Evolutionary conservation across 2,888 invertebrate species (phyloP), one percentile per base, ranked within the genome.

Genomic region (Pemphredon lugubris): DNA sequence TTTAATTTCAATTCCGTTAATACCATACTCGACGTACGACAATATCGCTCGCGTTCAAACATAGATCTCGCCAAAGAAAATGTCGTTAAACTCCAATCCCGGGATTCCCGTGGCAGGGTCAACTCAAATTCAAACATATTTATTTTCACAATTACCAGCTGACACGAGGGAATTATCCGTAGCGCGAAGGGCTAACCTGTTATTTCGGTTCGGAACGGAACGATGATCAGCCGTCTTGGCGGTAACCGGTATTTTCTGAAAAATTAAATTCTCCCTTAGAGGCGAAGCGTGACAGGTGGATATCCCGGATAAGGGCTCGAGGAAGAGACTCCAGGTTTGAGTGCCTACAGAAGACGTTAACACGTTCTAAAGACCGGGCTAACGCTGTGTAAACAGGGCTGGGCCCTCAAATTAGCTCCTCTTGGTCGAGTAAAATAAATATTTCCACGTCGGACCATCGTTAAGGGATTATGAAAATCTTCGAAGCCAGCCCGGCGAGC

Each of bases 371-470:
- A 66, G 63, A 45, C 68, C 48, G 61, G 40, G 55, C 72, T 80
- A 77, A 77, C 72, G 73, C 77, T 83, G 61, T 74, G 80, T 79
- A 84, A 84, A 85, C 78, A 85, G 34, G 37, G 58, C 50, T 55
- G 23, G 68, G 58, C 57, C 65, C 63, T 23, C 20, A 85, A 86
- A 88, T 88, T 87, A 86, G 87, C 86, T 73, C 68, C 74, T 77
- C 79, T 79, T 66, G 73, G 48, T 53, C 67, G 68, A 72, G 63
- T 70, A 84, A 82, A 85, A 83, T 84, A 87, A 88, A 88, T 87
- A 87, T 87, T 87, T 83, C 86, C 77, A 54, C 81, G 76, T 75
- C 79, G 75, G 73, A 45, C 68, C 67, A 65, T 83, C 73, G 71
- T 82, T 70, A 77, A 68, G 67, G 83, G 84, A 84, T 85, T 83